Evolutionary conservation across 2,797 vertebrate genomes (phyloP).

Genomic region (Chaenodraco wilsoni): DNA sequence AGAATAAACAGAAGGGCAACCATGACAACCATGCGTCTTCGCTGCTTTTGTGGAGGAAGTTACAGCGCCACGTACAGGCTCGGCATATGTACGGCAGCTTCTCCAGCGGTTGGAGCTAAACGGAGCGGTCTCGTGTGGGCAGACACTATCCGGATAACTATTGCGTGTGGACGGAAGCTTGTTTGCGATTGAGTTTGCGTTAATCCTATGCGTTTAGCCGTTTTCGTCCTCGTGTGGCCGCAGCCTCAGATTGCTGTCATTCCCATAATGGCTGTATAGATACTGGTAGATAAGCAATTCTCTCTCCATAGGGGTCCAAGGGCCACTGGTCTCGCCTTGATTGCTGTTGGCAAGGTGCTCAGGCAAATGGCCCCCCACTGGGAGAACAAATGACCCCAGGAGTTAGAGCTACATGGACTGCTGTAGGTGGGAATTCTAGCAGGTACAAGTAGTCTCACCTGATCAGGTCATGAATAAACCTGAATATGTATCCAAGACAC

Average conservation of each 20-base stretch:
- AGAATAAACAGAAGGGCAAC: too few relatives aligned
- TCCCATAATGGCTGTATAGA: slow-evolving; percentile 28
- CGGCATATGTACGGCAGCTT: too few relatives aligned
- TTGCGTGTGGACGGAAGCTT: too few relatives aligned
- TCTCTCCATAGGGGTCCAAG: slow-evolving; percentile 32
- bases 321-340: slow-evolving; percentile 50
- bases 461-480: slow-evolving; percentile 26
- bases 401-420: slow-evolving; percentile 27
- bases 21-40: too few relatives aligned
- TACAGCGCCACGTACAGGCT: too few relatives aligned
- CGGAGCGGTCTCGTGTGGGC: too few relatives aligned
- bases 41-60: too few relatives aligned
- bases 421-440: slow-evolving; percentile 32
- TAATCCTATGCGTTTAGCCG: too few relatives aligned
- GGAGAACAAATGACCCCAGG: slow-evolving; percentile 52
- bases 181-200: too few relatives aligned
- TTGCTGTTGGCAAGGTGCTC: slow-evolving; percentile 58
- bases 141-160: too few relatives aligned
- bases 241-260: slow-evolving; percentile 14
- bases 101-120: too few relatives aligned
- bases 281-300: slow-evolving; percentile 28
- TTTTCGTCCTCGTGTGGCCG: too few relatives aligned
- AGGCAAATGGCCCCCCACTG: slow-evolving; percentile 51
- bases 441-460: slow-evolving; percentile 36
- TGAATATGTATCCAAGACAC: neutral